Evolutionary conservation across 2,888 invertebrate genomes (phyloP), one percentile per base, ranked within the genome.

Genomic region (Eutolmus rufibarbis): DNA sequence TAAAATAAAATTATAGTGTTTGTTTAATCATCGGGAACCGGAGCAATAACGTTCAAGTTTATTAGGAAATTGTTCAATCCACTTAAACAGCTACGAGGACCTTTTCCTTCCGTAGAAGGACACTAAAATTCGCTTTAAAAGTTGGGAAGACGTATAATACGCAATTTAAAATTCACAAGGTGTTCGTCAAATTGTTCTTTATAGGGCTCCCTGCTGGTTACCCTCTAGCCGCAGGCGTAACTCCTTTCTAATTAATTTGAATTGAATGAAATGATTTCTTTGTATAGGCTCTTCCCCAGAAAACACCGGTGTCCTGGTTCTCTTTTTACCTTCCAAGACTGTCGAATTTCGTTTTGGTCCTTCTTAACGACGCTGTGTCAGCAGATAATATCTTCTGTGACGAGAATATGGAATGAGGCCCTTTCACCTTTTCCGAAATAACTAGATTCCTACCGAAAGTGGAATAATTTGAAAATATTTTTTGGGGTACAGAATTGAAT

Each of bases 251-350:
- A 79, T 79, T 79, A 79, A 79, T 79, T 79, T 51, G 51, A 51
- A 46, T 79, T 79, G 79, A 79, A 79, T 51, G 51, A 79, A 79
- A 43, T 79, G 79, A 51, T 51, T 79, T 51, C 79, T 79, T 79
- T 51, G 28, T 40, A 31, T 19, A 43, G 46, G 5, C 31, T 16
- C 51, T 19, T 78, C 40, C 23, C 12, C 28, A 8, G 28, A 5
- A 66, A 2, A 23, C 66, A 66, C 2, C 66, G 66, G 9, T 23
- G 57, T 57, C 57, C 57, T 57, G 66, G 19, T 9, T 9, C n/a
- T 23, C 23, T 2, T 66, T 66, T 23, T 28, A 23, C 23, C 9
- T 28, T 12, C 12, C 8, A 66, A 66, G 66, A 28, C 66, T 66
- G 28, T 28, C 23, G 3, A 66, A 66, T 28, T 66, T 66, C 66